Base-by-base conservation (phyloP, 2,797 vertebrate species). In the Phoeniculus purpureus region DNA sequence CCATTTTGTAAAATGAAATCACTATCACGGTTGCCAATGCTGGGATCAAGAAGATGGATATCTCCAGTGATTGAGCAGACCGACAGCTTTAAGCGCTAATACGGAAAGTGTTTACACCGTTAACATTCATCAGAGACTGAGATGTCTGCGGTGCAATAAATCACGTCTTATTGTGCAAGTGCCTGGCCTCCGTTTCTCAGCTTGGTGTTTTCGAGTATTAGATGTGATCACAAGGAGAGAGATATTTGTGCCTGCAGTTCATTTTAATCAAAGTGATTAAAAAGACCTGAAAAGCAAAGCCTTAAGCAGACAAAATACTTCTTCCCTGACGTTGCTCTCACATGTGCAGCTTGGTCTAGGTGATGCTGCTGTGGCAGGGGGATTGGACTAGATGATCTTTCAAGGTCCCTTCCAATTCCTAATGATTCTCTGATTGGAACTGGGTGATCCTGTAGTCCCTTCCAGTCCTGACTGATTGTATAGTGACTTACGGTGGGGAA, bases 111-210 rank as follows among this genome's bases (percentile, higher is more conserved):
- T 83, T 88, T 89, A 65, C 31, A 60, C 26, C 74, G 71, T 84
- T 94, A 89, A 67, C 65, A 90, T 92, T 93, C 74, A 81, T 89
- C 47, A 72, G n/a, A 80, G 74, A 54, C 22, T 81, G 67, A 84
- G 77, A 84, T 92, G 94, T 60, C 61, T 79, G 10, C 29, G 21
- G 71, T 73, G 59, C 45, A 88, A 59, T 86, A 93, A 93, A 88
- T 87, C 64, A 59, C 1, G 1, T 62, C 55, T 48, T 58, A 48
- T 16, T 86, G 64, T 84, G 15, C 0, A 7, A 61, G n/a, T 72
- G 34, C 19, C 71, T 81, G 67, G 25, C 60, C n/a, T 92, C 54
- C 71, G 26, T 81, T 93, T 88, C 81, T 91, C 65, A 81, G 12
- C 25, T 43, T 15, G 55, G 17, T 60, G 62, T 89, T 94, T 87